Evolutionary conservation across 2,888 invertebrate genomes (phyloP).

Genomic region (Mythimna albipuncta): DNA sequence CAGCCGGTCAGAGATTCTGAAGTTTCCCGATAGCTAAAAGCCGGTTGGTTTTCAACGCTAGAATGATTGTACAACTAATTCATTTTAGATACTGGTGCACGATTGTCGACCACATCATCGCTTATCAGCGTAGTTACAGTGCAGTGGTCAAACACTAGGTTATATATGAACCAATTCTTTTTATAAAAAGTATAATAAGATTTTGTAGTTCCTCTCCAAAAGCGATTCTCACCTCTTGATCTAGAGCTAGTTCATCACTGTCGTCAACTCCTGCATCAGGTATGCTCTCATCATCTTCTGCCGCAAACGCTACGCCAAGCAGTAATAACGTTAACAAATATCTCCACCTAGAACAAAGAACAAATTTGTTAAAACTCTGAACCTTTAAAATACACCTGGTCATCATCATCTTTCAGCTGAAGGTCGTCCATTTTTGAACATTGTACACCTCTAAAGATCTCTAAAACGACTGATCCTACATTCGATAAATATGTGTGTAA

Average conservation of each 20-base stretch:
- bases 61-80: not conserved
- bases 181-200: too few species aligned
- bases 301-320: conserved; percentile 75
- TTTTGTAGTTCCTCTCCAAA: not conserved
- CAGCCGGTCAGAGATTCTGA: not conserved
- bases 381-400: not conserved
- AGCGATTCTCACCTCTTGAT: conserved; percentile 79
- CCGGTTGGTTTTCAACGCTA: not conserved
- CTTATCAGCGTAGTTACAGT: not conserved
- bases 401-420: not conserved
- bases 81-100: not conserved
- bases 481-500: not conserved
- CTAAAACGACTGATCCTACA: not conserved
- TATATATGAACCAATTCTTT: not conserved
- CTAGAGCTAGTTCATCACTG: conserved; percentile 79
- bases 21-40: not conserved
- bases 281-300: conserved; percentile 80
- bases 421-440: not conserved
- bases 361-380: conserved; percentile 5
- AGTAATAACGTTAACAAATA: conserved; percentile 79
- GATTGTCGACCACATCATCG: not conserved
- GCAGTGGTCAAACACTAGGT: not conserved
- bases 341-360: conserved; percentile 81
- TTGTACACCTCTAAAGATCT: not conserved
- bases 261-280: conserved; percentile 83